A percentile compares a stretch with the other conserved stretches of the same genome.
Conservation (phyloP, 2,888 invertebrate genomes). For the Sturmia bella region DNA sequence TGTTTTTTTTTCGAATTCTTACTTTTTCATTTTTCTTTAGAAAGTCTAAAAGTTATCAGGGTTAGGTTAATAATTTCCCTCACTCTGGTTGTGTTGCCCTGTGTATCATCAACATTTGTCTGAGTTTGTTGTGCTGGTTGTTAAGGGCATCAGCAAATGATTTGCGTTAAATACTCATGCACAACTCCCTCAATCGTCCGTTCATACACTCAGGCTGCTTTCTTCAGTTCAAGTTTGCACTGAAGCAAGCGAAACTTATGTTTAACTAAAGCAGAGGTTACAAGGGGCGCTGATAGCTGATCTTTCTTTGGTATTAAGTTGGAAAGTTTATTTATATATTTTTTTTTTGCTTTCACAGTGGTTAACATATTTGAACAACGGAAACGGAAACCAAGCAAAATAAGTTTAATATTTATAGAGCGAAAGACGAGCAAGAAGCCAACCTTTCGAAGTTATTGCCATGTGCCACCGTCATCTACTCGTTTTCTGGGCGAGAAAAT, state of each 20-base stretch:
- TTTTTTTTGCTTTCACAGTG: conserved; percentile 38
- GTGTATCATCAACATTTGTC: conserved; percentile 39
- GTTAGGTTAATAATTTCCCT: conserved; percentile 54
- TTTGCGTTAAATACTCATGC: conserved; percentile 67
- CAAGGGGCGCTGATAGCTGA: conserved; percentile 56
- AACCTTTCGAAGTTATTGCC: conserved; percentile 32
- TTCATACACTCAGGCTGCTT: neutral
- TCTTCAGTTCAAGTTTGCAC: conserved; percentile 30
- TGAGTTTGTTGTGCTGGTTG: conserved; percentile 24
- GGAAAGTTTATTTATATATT: conserved; percentile 3
- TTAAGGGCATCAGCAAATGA: conserved; percentile 51
- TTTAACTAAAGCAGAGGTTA: conserved; percentile 42
- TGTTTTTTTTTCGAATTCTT: conserved; percentile 29
- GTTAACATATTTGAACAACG: conserved; percentile 62
- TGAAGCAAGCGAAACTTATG: conserved; percentile 13
- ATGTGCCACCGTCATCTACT: conserved; percentile 37
- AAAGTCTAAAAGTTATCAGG: conserved; percentile 65
- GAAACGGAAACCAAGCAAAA: conserved; percentile 66
- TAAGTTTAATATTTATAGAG: conserved; percentile 34
- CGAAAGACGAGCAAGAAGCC: conserved; percentile 31
- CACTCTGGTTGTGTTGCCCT: neutral
- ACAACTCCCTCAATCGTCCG: conserved; percentile 31
- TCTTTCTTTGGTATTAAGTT: conserved; percentile 61
- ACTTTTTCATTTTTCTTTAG: neutral
- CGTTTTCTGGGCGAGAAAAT: neutral